Conservation (phyloP, 2,797 vertebrate species). For the Catostomus latipinnis region DNA sequence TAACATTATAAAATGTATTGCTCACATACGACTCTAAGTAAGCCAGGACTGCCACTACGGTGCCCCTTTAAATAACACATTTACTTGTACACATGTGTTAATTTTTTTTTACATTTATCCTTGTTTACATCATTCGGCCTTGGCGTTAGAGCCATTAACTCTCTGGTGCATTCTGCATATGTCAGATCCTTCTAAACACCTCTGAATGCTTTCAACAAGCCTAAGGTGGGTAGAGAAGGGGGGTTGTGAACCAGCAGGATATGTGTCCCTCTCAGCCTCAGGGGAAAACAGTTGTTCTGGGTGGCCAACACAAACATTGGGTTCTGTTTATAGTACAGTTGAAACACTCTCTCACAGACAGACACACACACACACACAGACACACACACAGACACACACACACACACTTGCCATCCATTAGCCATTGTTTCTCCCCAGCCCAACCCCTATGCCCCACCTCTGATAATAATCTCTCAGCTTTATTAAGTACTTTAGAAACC, state of each 20-base stretch:
- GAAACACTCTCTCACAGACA: conserved; percentile 66
- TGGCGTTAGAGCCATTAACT: too few species aligned
- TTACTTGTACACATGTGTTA: too few species aligned
- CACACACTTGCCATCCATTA: conserved; percentile 73
- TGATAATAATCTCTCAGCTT: conserved; percentile 45
- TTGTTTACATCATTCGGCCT: too few species aligned
- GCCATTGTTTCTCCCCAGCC: conserved; percentile 67
- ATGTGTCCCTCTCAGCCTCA: conserved; percentile 32
- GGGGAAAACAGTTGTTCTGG: conserved; percentile 43
- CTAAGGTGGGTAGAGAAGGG: conserved; percentile 9
- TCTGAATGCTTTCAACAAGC: background rate
- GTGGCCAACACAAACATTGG: conserved; percentile 55
- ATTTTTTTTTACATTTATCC: too few species aligned
- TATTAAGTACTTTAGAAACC: conserved; percentile 50
- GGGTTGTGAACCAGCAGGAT: conserved; percentile 38
- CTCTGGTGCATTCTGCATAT: too few species aligned
- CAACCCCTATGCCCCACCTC: conserved; percentile 29
- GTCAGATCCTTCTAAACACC: conserved; percentile 6
- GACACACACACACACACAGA: conserved; percentile 66
- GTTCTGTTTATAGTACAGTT: conserved; percentile 62
- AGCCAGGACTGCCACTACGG: too few species aligned
- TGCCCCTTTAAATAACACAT: too few species aligned
- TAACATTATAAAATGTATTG: too few species aligned
- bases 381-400: conserved; percentile 60
- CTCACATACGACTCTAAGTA: too few species aligned